A percentile compares a stretch with the other conserved stretches of the same genome.
phyloP scores from a whole-genome alignment of 2,797 vertebrate species.

The Pogonophryne albipinna region DNA sequence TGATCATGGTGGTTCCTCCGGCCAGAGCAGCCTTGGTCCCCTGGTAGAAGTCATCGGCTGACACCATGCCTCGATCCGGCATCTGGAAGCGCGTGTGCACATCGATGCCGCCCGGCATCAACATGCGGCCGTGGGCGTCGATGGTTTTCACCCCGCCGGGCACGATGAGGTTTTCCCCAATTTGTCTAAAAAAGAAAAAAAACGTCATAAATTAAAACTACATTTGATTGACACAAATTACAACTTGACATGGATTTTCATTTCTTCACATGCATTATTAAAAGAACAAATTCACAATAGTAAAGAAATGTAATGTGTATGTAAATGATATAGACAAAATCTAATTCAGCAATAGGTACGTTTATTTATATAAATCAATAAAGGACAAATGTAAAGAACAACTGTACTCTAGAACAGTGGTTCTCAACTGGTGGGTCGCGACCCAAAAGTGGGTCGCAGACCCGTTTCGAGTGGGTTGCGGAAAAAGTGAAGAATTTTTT shows the following conservation, averaged over 20 bases:
- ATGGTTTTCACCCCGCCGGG: conserved; percentile 97
- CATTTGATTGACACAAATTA: too few species aligned
- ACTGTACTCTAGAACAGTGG: too few species aligned
- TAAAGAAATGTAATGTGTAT: neutral
- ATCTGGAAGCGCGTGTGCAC: conserved; percentile 99
- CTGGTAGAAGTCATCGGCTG: conserved; percentile 96
- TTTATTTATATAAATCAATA: too few species aligned
- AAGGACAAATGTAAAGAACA: too few species aligned
- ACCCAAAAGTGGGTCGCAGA: too few species aligned
- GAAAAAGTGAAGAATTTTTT: too few species aligned
- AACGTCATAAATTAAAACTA: too few species aligned
- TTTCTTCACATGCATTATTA: too few species aligned
- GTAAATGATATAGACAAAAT: neutral
- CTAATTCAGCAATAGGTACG: too few species aligned
- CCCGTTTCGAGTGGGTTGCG: too few species aligned
- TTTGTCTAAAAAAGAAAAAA: conserved; percentile 86
- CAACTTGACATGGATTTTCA: too few species aligned
- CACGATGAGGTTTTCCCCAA: conserved; percentile 97
- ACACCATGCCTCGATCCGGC: conserved; percentile 95
- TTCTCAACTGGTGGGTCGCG: too few species aligned
- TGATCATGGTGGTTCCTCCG: conserved; percentile 98
- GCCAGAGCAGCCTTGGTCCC: conserved; percentile 94
- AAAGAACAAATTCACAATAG: neutral
- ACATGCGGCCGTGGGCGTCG: conserved; percentile 95
- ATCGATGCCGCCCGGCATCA: conserved; percentile 95